Base-by-base conservation (phyloP, 2,888 invertebrate species). In the Drosophila mimica region DNA sequence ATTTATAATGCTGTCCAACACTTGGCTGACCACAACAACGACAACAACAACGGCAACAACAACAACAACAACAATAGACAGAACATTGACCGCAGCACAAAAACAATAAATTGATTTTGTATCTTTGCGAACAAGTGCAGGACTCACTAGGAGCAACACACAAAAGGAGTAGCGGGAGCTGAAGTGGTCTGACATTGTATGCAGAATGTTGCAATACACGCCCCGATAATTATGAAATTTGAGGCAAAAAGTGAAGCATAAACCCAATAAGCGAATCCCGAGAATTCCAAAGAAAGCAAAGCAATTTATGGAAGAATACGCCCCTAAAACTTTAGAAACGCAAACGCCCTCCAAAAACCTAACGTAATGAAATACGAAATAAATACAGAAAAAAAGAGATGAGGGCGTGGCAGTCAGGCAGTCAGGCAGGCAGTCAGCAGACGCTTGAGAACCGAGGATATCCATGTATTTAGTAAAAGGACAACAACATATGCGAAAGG, bases 1-100 rank as follows among this genome's bases (percentile, higher is more conserved):
- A 89, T 87, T 89, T 89, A 83, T 87, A 85, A 87, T 81, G 82
- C 88, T 79, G 82, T 79, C 89, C 84, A 81, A 84, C 88, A 84
- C 84, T 89, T 81, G 84, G 84, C 75, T 87, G 85, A 76, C 89
- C 89, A 89, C 84, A 87, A 61, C 57, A 77, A 57, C 57, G 60
- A 62, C 60, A 67, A 20, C 46, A 2, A 58, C 52, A 74, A 51
- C 59, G 66, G 54, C 38, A 62, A 57, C 53, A n/a, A 46, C 15
- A 25, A 49, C 43, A 31, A 64, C 36, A 71, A 58, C 54, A 62
- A 43, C 53, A 36, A 36, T 25, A 40, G 48, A 67, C 53, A 58
- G 62, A 43, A 64, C 80, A 79, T 75, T 82, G 73, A 75, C 70
- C 67, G 70, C 70, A 71, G 63, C 68, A 74, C 57, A 71, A 70